A percentile compares a stretch with the other conserved stretches of the same genome.
phyloP scores from a whole-genome alignment of 2,888 invertebrate species.

The Nomada hirtipes region DNA sequence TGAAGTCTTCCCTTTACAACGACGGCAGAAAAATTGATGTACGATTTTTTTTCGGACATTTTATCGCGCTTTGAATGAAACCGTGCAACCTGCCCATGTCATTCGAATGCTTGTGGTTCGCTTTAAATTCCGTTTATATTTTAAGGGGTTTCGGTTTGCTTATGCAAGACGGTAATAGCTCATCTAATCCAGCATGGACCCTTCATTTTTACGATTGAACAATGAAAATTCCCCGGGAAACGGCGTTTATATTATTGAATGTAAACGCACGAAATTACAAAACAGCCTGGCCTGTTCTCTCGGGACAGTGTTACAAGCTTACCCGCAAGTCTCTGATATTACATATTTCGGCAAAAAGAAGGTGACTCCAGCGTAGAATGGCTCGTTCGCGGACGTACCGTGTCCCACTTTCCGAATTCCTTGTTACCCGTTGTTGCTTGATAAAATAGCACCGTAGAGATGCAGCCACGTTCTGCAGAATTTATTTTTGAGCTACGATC shows the following conservation, averaged over 20 bases:
- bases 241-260: constrained; percentile 48
- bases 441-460: not conserved
- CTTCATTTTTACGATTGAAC: constrained; percentile 42
- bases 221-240: constrained; percentile 40
- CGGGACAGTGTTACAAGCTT: constrained; percentile 30
- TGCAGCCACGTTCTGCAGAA: not conserved
- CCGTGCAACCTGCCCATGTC: no score
- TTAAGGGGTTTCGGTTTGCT: not conserved
- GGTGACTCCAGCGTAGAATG: not conserved
- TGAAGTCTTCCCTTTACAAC: no score
- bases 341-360: constrained; percentile 14
- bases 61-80: no score
- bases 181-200: constrained; percentile 22
- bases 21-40: no score
- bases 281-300: not conserved
- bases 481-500: not conserved
- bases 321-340: constrained; percentile 33
- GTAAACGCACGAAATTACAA: constrained; percentile 47
- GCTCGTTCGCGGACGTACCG: not conserved
- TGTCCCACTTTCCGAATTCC: not conserved
- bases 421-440: not conserved
- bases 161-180: constrained; percentile 6
- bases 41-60: no score
- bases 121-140: constrained; percentile 21
- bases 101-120: no score